These are phyloP conservation scores for Antheraea assamensis DNA, from an alignment of 2,888 invertebrate species.

Conservation along the genomic window DNA sequence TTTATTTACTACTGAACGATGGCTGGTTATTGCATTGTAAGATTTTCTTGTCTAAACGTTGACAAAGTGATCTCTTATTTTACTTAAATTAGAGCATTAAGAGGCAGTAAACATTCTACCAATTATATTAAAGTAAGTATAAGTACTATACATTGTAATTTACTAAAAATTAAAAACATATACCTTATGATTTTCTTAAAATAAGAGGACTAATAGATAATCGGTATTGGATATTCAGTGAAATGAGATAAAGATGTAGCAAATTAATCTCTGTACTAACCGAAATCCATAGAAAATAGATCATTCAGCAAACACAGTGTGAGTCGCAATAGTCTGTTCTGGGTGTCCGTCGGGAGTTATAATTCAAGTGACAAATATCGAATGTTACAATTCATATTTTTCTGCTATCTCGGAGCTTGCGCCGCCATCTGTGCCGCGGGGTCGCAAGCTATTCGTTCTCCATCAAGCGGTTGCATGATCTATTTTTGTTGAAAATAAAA, in stretches of 20 bases:
- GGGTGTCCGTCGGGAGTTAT: constrained; percentile 75
- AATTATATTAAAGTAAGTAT: too few relatives aligned
- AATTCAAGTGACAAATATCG: constrained; percentile 83
- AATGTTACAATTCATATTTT: constrained; percentile 81
- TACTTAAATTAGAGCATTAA: background rate
- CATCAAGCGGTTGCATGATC: constrained; percentile 78
- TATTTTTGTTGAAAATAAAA: constrained; percentile 80
- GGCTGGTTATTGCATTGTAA: constrained; percentile 42
- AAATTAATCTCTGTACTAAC: constrained; percentile 32
- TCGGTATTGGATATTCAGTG: background rate
- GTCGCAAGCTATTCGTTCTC: constrained; percentile 77
- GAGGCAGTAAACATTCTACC: background rate
- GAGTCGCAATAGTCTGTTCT: constrained; percentile 65
- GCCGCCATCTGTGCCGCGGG: constrained; percentile 80
- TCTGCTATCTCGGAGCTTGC: constrained; percentile 78
- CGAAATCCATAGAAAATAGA: constrained; percentile 65
- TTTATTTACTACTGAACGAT: constrained; percentile 67
- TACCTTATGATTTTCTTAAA: too few relatives aligned
- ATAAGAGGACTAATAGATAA: too few relatives aligned
- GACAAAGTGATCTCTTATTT: background rate
- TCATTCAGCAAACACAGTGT: constrained; percentile 75
- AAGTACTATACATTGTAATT: too few relatives aligned
- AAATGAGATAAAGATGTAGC: background rate
- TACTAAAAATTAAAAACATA: too few relatives aligned
- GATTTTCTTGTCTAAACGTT: constrained; percentile 35